Evolutionary conservation across 2,888 invertebrate species (phyloP).

Genomic region (Tetheella fluctuosa): DNA sequence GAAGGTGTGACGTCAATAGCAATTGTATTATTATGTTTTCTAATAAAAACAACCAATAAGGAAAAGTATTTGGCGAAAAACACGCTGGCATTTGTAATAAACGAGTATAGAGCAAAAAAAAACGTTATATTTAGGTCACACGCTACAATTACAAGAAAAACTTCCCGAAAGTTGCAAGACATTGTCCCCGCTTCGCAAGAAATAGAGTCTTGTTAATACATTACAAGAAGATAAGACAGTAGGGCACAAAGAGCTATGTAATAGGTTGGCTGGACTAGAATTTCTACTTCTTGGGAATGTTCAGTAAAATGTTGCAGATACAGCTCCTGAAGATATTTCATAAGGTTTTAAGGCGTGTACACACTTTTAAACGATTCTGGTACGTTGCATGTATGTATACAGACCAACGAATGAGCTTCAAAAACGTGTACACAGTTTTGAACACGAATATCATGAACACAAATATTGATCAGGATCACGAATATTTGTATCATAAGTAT

Average conservation of each 20-base stretch:
- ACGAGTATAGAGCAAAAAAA: neutral
- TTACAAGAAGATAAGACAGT: neutral
- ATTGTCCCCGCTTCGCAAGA: slow-evolving; percentile 13
- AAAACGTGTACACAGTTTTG: too few species aligned
- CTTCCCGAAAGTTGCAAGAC: slow-evolving; percentile 13
- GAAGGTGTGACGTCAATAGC: slow-evolving; percentile 45
- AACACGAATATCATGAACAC: too few species aligned
- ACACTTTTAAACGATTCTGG: too few species aligned
- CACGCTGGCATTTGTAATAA: slow-evolving; percentile 37
- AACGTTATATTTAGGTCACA: slow-evolving; percentile 17
- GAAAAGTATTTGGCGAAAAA: slow-evolving; percentile 41
- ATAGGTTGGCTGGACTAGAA: neutral
- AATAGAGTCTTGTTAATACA: slow-evolving; percentile 12
- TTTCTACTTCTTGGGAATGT: neutral
- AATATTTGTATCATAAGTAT: too few species aligned
- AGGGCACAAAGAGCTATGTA: neutral
- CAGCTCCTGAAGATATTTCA: too few species aligned
- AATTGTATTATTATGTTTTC: slow-evolving; percentile 43
- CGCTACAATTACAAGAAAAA: slow-evolving; percentile 13
- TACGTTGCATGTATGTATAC: too few species aligned
- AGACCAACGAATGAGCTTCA: too few species aligned
- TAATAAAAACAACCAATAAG: slow-evolving; percentile 45
- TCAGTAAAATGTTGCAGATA: too few species aligned
- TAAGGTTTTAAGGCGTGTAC: too few species aligned
- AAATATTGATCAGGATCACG: too few species aligned